phyloP scores from a whole-genome alignment of 1,140 invertebrate genomes.

The Cepaea nemoralis region DNA sequence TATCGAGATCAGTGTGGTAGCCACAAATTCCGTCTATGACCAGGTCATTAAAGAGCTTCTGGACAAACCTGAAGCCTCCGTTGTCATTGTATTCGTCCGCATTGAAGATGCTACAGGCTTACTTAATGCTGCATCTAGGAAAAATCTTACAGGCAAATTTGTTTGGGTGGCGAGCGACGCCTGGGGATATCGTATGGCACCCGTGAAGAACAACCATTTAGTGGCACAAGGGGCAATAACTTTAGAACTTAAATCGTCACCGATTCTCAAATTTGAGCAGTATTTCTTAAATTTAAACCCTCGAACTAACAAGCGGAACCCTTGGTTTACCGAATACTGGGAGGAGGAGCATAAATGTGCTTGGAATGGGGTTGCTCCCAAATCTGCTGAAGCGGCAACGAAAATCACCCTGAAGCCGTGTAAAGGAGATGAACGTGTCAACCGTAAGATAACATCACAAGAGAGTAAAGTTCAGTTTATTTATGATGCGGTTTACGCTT shows the following conservation, averaged over 20 bases:
- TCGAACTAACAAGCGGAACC: slow-evolving; percentile 59
- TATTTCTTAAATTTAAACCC: slow-evolving; percentile 67
- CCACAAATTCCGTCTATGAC: slow-evolving; percentile 57
- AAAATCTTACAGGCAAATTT: slow-evolving; percentile 72
- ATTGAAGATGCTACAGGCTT: slow-evolving; percentile 80
- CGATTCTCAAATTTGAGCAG: slow-evolving; percentile 73
- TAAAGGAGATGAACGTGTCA: slow-evolving; percentile 60
- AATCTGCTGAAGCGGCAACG: background rate
- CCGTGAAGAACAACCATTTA: slow-evolving; percentile 79
- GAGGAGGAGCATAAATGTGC: slow-evolving; percentile 80
- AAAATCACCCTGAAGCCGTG: slow-evolving; percentile 43
- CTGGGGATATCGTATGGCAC: slow-evolving; percentile 82
- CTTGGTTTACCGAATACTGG: slow-evolving; percentile 87
- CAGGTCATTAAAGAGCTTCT: slow-evolving; percentile 76
- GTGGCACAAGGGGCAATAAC: slow-evolving; percentile 85
- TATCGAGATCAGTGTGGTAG: slow-evolving; percentile 73
- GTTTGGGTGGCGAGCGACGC: slow-evolving; percentile 85
- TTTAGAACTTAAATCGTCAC: slow-evolving; percentile 77
- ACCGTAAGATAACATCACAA: slow-evolving; percentile 75
- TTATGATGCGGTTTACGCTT: slow-evolving; percentile 88
- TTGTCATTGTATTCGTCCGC: slow-evolving; percentile 81
- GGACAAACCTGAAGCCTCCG: slow-evolving; percentile 77
- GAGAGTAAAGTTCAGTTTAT: slow-evolving; percentile 91
- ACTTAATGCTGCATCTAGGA: slow-evolving; percentile 73
- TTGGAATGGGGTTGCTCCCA: slow-evolving; percentile 42